Percentiles rank a stretch among this genome's conserved stretches.
Evolutionary conservation across 2,888 invertebrate genomes (phyloP).

Genomic region (Chorisops tibialis): DNA sequence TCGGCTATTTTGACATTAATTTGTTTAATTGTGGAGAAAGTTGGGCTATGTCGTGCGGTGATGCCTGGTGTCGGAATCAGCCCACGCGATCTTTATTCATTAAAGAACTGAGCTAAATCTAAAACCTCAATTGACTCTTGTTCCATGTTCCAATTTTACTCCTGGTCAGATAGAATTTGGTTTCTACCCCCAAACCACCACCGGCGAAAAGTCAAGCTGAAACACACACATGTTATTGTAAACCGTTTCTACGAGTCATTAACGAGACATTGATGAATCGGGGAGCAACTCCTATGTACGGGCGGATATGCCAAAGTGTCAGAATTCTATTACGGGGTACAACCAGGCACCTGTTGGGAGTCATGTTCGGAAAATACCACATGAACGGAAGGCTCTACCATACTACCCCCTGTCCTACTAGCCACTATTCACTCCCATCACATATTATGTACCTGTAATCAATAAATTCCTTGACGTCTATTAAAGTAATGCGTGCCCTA

Average conservation of each 20-base stretch:
- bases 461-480: slow-evolving; percentile 21
- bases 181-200: background rate
- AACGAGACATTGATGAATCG: background rate
- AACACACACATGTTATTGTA: background rate
- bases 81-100: background rate
- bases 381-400: background rate
- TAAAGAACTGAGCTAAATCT: background rate
- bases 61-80: background rate
- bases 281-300: background rate
- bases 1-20: background rate
- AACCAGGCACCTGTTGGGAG: background rate
- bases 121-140: background rate
- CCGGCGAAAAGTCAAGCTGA: background rate
- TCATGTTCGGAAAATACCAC: background rate
- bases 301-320: background rate
- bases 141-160: background rate
- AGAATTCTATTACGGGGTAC: background rate
- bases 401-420: background rate
- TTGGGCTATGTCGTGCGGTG: background rate
- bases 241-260: background rate
- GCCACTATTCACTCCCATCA: background rate
- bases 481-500: slow-evolving; percentile 24
- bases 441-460: slow-evolving; percentile 8
- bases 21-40: slow-evolving; percentile 8
- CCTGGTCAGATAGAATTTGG: background rate